Evolutionary conservation across 37 sponge, comb jelly and placozoan genomes (phyloP), one percentile per base, ranked within the genome.

Genomic region (Oscarella lobularis): DNA sequence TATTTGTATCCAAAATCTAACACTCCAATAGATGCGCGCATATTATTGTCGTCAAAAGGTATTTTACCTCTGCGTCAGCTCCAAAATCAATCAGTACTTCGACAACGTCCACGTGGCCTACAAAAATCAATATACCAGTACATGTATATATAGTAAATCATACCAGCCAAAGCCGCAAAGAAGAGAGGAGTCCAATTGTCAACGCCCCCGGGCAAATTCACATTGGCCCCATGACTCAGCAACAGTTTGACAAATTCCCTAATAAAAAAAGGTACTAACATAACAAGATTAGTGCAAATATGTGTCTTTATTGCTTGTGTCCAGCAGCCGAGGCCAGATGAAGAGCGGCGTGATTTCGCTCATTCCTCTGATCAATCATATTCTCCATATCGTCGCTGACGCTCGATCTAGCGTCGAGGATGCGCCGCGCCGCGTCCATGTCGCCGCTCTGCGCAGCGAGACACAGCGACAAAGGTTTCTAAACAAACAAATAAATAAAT

Each of bases 371-470:
- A 34, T 90, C 87, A 36, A 90, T 76, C 33, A 66, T 39, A n/a
- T 66, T 82, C 73, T 80, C 80, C 9, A 31, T 69, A 37, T 67
- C 77, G 27, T 73, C 66, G 37, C 41, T 4, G 29, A n/a, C 55
- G 60, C 20, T 20, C 14, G 14, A 27, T 20, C 60, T 27, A 27
- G 9, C 39, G 35, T 20, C 37, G 30, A 90, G 66, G 1, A 90
- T 33, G 38, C 69, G 39, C 36, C 39, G 14, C 4, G 81, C 91
- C 38, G 35, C 67, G 20, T 75, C 77, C 34, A 81, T 31, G 76
- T 90, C 87, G 33, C 87, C 91, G 70, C 84, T 82, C 76, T 86
- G 87, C 35, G 86, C 91, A 27, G 83, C 87, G 29, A 80, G 67
- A 67, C 91, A 87, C 37, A 90, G 74, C 2, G 87, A 81, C 32